Conservation (phyloP, 2,797 vertebrate species). For the Numenius phaeopus region DNA sequence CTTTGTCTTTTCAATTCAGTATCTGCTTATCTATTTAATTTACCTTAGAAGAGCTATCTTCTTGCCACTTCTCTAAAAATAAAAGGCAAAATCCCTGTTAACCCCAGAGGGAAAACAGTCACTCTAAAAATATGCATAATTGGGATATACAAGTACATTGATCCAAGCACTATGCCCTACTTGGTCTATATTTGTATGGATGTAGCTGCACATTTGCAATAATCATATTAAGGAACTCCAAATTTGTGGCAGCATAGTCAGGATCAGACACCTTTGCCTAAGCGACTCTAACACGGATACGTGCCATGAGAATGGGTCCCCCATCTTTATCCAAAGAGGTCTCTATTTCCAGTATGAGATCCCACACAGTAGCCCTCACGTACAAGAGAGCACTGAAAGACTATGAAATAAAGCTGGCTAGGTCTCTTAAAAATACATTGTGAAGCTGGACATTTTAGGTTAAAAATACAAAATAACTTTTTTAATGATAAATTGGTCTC, state of each 20-base stretch:
- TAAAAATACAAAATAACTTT: slow-evolving; percentile 65
- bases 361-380: background rate
- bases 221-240: background rate
- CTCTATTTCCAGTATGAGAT: background rate
- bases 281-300: background rate
- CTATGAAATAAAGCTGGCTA: background rate
- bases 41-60: background rate
- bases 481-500: slow-evolving; percentile 58
- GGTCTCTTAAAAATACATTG: slow-evolving; percentile 4
- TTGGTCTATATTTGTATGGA: background rate
- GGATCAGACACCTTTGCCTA: background rate
- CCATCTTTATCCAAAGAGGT: background rate
- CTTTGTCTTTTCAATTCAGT: background rate
- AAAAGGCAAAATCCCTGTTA: background rate
- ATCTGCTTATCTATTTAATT: background rate
- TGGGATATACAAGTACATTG: background rate
- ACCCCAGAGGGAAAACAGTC: background rate
- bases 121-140: background rate
- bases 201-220: background rate
- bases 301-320: background rate
- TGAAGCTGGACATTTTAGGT: slow-evolving; percentile 23
- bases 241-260: background rate
- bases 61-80: background rate
- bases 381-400: background rate
- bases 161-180: background rate